phyloP scores from a whole-genome alignment of 2,797 vertebrate species.

The Enteromius viviparus region DNA sequence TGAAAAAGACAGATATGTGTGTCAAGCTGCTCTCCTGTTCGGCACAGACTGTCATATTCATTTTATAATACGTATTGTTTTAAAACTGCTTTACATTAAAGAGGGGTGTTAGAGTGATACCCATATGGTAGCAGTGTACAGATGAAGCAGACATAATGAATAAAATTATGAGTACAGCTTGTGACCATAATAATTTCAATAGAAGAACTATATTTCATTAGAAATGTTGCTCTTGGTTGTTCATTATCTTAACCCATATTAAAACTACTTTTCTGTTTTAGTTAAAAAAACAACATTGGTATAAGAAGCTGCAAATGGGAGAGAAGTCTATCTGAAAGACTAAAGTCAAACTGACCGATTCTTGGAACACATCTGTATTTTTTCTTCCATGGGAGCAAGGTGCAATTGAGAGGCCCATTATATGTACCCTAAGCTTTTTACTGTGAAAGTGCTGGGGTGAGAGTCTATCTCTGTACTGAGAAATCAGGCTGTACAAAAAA shows the following conservation, averaged over 20 bases:
- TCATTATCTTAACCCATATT: background rate
- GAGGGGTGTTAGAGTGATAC: background rate
- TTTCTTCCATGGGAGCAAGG: background rate
- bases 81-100: background rate
- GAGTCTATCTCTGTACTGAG: background rate
- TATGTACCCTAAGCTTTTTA: conserved; percentile 2
- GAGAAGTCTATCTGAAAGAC: background rate
- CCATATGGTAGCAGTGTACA: background rate
- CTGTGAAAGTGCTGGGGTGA: background rate
- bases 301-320: background rate
- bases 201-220: background rate
- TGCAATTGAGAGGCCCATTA: background rate
- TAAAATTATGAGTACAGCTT: background rate
- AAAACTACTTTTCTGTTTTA: background rate
- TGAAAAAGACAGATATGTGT: background rate
- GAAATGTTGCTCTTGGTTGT: background rate
- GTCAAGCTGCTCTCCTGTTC: background rate
- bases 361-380: background rate
- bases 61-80: background rate
- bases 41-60: background rate
- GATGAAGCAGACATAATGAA: background rate
- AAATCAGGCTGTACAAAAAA: conserved; percentile 10
- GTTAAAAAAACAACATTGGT: background rate
- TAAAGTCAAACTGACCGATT: background rate
- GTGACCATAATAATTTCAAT: background rate